These are phyloP conservation scores for Tiaroga cobitis DNA, from an alignment of 2,797 vertebrate genomes.

Conservation along the genomic window DNA sequence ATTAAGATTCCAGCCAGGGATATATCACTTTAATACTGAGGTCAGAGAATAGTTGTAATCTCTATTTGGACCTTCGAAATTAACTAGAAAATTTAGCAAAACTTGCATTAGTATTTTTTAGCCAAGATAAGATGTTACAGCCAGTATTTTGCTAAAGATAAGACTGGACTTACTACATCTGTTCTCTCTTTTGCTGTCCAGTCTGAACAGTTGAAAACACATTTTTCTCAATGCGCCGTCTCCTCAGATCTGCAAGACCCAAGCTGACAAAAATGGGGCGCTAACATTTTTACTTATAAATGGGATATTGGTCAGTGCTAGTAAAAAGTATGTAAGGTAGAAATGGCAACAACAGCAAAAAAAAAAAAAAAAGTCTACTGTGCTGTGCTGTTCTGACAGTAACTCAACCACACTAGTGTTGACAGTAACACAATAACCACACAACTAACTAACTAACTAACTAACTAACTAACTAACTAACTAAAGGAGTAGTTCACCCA, in stretches of 20 bases:
- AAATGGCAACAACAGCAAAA: neutral
- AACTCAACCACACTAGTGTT: neutral
- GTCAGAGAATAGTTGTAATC: neutral
- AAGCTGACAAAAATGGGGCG: constrained; percentile 11
- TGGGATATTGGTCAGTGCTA: neutral
- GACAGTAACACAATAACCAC: neutral
- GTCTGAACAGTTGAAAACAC: neutral
- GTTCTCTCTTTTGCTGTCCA: neutral
- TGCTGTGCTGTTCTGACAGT: neutral
- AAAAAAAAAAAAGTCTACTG: neutral
- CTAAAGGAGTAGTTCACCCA: neutral
- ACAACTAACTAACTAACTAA: neutral
- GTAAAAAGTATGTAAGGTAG: neutral
- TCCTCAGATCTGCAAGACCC: constrained; percentile 10
- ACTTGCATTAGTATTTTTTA: constrained; percentile 6
- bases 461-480: neutral
- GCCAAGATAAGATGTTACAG: constrained; percentile 1
- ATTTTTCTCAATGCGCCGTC: neutral
- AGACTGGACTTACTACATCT: neutral
- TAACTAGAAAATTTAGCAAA: neutral
- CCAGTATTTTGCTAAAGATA: neutral
- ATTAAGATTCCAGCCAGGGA: neutral
- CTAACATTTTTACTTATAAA: constrained; percentile 33
- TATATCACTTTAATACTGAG: neutral
- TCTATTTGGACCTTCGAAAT: neutral